Percentiles rank a stretch among this genome's conserved stretches.
Evolutionary conservation across 2,797 vertebrate genomes (phyloP).

Genomic region (Tapera naevia): DNA sequence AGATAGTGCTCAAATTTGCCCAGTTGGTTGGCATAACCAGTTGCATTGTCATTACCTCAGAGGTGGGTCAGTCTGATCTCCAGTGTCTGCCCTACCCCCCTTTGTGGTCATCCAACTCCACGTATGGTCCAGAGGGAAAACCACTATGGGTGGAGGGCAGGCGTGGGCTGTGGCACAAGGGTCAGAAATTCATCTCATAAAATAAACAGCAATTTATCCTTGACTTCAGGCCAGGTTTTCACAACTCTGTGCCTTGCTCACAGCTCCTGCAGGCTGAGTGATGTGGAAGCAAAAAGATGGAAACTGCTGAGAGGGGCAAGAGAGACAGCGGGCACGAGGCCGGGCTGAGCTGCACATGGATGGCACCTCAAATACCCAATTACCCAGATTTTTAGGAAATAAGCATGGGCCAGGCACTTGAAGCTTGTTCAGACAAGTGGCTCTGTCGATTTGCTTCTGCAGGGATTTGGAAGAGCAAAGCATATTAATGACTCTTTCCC

Average conservation of each 20-base stretch:
- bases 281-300: neutral
- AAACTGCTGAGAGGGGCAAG: neutral
- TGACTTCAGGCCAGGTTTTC: neutral
- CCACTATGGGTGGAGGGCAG: too few species aligned
- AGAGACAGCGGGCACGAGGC: neutral
- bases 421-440: neutral
- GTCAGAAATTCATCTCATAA: neutral
- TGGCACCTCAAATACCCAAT: neutral
- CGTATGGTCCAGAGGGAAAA: rapidly evolving
- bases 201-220: neutral
- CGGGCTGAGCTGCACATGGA: neutral
- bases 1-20: neutral
- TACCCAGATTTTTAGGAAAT: neutral
- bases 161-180: neutral
- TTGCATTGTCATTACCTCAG: neutral
- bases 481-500: neutral
- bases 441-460: neutral
- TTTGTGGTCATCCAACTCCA: neutral
- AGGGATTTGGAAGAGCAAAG: neutral
- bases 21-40: rapidly evolving
- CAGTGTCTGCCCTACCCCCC: neutral
- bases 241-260: neutral
- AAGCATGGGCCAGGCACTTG: neutral
- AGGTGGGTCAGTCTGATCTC: neutral
- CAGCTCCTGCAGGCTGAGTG: neutral